Evolutionary conservation across 92 coral and sea anemone species (phyloP), one percentile per base, ranked within the genome.

Genomic region (Zoanthus sociatus): DNA sequence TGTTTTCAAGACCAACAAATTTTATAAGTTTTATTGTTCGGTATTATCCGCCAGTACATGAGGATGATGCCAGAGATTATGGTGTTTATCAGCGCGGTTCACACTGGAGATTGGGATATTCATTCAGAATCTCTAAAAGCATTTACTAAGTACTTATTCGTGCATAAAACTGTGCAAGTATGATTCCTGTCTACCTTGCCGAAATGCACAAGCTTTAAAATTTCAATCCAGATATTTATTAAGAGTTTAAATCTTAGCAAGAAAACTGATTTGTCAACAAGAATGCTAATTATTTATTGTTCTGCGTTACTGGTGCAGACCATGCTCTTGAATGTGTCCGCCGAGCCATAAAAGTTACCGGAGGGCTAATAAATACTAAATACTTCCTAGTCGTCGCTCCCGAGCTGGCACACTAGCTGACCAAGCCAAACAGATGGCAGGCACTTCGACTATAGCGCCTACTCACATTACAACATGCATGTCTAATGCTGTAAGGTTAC

Each of bases 271-370:
- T 86, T 7, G 91, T 87, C 30, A 91, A 91, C 85, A 87, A 83
- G 84, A 91, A 91, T 73, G 47, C 86, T 51, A 54, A 33, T 56
- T 82, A 26, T 26, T 0, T 86, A 37, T 47, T 82, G 26, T 91
- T 91, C 84, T 87, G 91, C 77, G 93, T 85, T 31, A 70, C 71
- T 50, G 87, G 95, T 44, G 90, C 92, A 50, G 92, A 92, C 83
- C 84, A 92, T 61, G 91, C 89, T 61, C 88, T 92, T 10, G 90
- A 85, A 53, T 88, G 88, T 26, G 73, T 56, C 63, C 8, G 1
- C 63, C 63, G 63, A 56, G 8, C 11, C 8, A 56, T 56, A 3
- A 56, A 56, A 70, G 93, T 91, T 68, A 53, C 88, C 31, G 90
- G 90, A 15, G 88, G 81, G 9, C 61, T 73, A 47, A 81, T 84